Base-by-base conservation (phyloP, 2,888 invertebrate genomes). In the Cabera pusaria region DNA sequence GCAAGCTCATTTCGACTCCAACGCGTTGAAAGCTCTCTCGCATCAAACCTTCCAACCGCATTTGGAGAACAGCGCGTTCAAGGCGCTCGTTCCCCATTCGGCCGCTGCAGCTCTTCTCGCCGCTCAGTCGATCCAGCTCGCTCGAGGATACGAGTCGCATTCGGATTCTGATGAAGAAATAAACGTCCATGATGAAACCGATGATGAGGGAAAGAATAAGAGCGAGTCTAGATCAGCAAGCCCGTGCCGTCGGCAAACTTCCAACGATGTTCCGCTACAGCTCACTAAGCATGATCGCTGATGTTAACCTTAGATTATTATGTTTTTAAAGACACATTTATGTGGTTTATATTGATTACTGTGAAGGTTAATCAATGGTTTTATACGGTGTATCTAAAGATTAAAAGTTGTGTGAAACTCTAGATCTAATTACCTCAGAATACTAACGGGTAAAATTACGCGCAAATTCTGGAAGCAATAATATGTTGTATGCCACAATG, bases 121-220 rank as follows among this genome's bases (percentile, higher is more conserved):
- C 49, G 81, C 86, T 59, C 88, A 88, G 56, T 86, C 88, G 2
- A 77, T 87, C 44, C 88, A 88, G 47, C 55, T 88, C 29, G 83
- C 86, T 35, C 75, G 83, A 12, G 81, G 84, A 32, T 88, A 88
- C 44, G 90, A 90, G 48, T 90, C 91, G 24, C 83, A 87, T 55
- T 90, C 91, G 5, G 92, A 92, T 60, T 91, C 92, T 8, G 95
- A 95, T 62, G 94, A 93, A 72, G 96, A 96, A 81, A 96, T 96
- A 66, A 96, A 96, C 78, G 96, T 96, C 4, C 95, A 96, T 67
- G 96, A 96, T 56, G 92, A 92, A 56, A 93, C 93, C 27, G 94
- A 94, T 52, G 93, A 93, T 47, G 72, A 79, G 4, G 85, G 84
- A 40, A 90, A 75, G 56, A 83, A 77, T 36, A 78, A 72, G 44